Conservation (phyloP, 2,113 vertebrate species). For the Sinocyclocheilus maitianheensis region DNA sequence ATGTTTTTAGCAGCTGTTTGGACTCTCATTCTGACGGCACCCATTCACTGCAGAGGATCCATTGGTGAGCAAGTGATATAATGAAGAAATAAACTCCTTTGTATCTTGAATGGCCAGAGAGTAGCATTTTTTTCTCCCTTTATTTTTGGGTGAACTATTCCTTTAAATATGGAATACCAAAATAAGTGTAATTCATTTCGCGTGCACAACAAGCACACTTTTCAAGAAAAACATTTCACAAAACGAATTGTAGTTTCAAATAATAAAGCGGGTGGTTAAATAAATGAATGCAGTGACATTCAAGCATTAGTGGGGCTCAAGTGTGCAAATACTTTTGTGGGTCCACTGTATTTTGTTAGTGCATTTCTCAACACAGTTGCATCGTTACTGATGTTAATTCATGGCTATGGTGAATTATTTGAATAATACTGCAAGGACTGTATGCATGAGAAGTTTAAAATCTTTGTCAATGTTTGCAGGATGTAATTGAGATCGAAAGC, state of each 20-base stretch:
- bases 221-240: neutral
- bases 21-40: neutral
- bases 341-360: neutral
- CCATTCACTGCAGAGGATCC: neutral
- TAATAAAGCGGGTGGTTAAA: neutral
- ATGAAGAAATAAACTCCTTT: neutral
- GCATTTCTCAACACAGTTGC: neutral
- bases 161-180: neutral
- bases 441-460: constrained; percentile 3
- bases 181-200: neutral
- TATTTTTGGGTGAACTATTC: neutral
- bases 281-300: neutral
- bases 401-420: neutral
- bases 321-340: neutral
- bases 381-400: neutral
- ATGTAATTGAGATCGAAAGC: neutral
- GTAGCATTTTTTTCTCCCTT: neutral
- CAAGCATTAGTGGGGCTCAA: neutral
- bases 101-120: neutral
- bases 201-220: neutral
- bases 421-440: neutral
- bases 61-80: no score
- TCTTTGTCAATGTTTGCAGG: neutral
- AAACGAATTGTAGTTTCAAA: neutral
- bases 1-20: neutral